Evolutionary conservation across 2,113 vertebrate genomes (phyloP).

Genomic region (Protomyctophum bolini): DNA sequence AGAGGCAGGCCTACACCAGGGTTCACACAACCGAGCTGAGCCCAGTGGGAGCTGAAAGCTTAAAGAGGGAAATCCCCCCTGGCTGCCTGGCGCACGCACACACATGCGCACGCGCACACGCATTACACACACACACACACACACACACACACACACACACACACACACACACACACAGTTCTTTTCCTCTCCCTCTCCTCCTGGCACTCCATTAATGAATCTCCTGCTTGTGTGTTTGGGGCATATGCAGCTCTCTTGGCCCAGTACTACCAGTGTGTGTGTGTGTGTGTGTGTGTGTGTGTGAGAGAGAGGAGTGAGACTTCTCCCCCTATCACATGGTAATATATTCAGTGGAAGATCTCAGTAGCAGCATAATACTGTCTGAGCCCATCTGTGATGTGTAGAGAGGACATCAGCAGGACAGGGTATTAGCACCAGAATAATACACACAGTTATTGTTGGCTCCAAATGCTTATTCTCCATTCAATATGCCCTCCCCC

Average conservation of each 20-base stretch:
- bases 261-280: constrained; percentile 54
- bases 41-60: constrained; percentile 74
- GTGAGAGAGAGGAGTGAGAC: constrained; percentile 63
- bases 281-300: constrained; percentile 28
- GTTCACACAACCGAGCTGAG: constrained; percentile 69
- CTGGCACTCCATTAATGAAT: constrained; percentile 76
- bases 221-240: constrained; percentile 72
- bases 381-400: constrained; percentile 77
- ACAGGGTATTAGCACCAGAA: constrained; percentile 70
- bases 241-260: constrained; percentile 75
- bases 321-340: constrained; percentile 73
- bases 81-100: constrained; percentile 49
- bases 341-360: constrained; percentile 76
- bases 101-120: constrained; percentile 16
- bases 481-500: constrained; percentile 45
- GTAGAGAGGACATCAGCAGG: constrained; percentile 72
- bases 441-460: constrained; percentile 71
- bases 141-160: background rate
- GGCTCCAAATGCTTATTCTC: constrained; percentile 60
- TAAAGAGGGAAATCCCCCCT: constrained; percentile 74
- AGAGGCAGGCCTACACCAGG: constrained; percentile 72
- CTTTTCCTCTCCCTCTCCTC: constrained; percentile 51
- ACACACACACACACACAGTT: constrained; percentile 5
- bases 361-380: constrained; percentile 71
- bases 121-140: constrained; percentile 3